Evolutionary conservation across 2,888 invertebrate genomes (phyloP), one percentile per base, ranked within the genome.

Genomic region (Polia nebulosa): DNA sequence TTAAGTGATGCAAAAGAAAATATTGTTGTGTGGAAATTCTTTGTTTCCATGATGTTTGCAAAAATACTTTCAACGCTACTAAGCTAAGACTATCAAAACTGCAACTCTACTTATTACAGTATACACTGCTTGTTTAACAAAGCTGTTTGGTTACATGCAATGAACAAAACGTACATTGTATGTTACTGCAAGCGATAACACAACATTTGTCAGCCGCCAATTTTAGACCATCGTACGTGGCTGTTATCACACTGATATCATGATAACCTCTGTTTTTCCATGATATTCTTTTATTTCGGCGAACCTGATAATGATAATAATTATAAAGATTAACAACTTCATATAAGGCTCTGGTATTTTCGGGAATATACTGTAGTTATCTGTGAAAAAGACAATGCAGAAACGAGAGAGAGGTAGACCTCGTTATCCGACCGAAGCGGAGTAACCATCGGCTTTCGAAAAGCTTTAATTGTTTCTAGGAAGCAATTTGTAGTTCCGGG

Each of bases 251-350:
- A 27, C 29, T 47, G 76, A 74, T 76, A 78, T 27, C 22, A 29
- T 9, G 73, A 78, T 81, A 80, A 75, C 68, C 75, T 72, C 66
- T 70, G 76, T 74, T 77, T 81, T 83, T 77, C 65, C 75, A 72
- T 76, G 74, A 81, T 68, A 76, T 67, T 65, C 52, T 72, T 57
- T 68, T 61, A 60, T 77, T 81, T 85, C 70, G 61, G 59, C 66
- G 74, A 78, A 80, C 9, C 53, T 53, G 70, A 82, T 76, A 66
- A 27, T 53, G 64, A 49, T 49, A 61, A 65, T 74, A 77, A 76
- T 74, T 60, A 56, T 52, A 36, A 62, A 65, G 60, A 83, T 75
- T 65, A 83, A 51, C 15, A 27, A 47, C 32, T 41, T 52, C 60
- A 59, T 56, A 49, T 39, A 34, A 13, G 45, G 41, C 36, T 32